These are phyloP conservation scores for Candidula unifasciata DNA, from an alignment of 2,888 invertebrate species.

Conservation along the genomic window DNA sequence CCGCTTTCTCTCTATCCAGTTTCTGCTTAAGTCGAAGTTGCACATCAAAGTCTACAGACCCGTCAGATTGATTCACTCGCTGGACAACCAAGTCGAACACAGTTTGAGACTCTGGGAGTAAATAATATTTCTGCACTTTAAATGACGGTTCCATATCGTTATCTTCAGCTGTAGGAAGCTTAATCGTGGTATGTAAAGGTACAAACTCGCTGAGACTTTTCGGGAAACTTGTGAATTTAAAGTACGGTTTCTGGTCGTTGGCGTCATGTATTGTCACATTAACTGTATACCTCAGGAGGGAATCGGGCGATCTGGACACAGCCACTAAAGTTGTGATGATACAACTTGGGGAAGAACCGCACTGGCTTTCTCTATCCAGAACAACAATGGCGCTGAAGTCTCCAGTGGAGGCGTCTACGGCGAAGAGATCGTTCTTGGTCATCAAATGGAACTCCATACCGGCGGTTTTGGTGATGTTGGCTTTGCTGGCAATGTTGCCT, in stretches of 20 bases:
- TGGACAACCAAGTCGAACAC: slow-evolving; percentile 38
- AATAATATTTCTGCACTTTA: slow-evolving; percentile 51
- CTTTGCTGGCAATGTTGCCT: slow-evolving; percentile 50
- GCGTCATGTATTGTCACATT: slow-evolving; percentile 52
- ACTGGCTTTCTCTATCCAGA: slow-evolving; percentile 55
- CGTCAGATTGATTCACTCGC: slow-evolving; percentile 33
- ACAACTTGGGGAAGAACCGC: slow-evolving; percentile 52
- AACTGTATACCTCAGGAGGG: slow-evolving; percentile 54
- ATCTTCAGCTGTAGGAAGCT: slow-evolving; percentile 53
- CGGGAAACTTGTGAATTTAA: slow-evolving; percentile 45
- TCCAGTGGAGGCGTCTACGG: slow-evolving; percentile 51
- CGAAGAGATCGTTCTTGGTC: slow-evolving; percentile 48
- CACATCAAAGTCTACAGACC: slow-evolving; percentile 25
- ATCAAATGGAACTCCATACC: slow-evolving; percentile 30
- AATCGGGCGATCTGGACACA: slow-evolving; percentile 49
- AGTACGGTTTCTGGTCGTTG: slow-evolving; percentile 55
- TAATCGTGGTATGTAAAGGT: slow-evolving; percentile 45
- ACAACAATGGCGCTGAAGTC: slow-evolving; percentile 49
- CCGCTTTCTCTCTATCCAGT: slow-evolving; percentile 51
- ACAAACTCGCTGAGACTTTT: slow-evolving; percentile 50
- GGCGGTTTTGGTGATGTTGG: slow-evolving; percentile 38
- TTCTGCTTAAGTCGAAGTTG: slow-evolving; percentile 30
- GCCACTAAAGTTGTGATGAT: slow-evolving; percentile 49
- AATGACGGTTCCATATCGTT: slow-evolving; percentile 50
- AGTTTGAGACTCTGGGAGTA: slow-evolving; percentile 39